Conservation (phyloP, 2,888 invertebrate species). For the Ommatoiulus sabulosus region DNA sequence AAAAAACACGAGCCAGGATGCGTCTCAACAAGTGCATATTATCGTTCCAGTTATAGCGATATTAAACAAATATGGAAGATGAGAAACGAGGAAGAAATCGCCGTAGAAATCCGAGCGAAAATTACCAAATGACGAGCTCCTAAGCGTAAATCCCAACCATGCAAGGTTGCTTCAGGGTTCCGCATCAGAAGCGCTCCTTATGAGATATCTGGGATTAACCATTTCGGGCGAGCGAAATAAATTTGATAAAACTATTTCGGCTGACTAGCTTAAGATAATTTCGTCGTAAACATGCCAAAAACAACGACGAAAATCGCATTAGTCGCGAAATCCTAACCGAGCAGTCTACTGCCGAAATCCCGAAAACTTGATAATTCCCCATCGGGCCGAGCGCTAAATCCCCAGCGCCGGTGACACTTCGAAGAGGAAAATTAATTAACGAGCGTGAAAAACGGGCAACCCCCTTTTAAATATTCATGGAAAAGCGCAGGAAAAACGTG, state of each 20-base stretch:
- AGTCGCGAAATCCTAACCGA: background rate
- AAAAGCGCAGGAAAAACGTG: constrained; percentile 42
- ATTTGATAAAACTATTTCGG: constrained; percentile 7
- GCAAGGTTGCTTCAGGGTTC: background rate
- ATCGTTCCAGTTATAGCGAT: background rate
- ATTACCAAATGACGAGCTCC: no score
- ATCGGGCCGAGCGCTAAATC: background rate
- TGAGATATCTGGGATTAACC: background rate
- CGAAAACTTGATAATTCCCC: background rate
- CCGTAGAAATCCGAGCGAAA: no score
- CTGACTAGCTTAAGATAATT: constrained; percentile 39
- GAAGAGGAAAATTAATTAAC: constrained; percentile 54
- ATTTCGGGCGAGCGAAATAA: background rate
- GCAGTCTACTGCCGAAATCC: background rate
- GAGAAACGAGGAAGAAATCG: background rate
- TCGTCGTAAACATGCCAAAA: constrained; percentile 13
- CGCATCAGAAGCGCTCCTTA: background rate
- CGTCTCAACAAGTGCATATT: background rate
- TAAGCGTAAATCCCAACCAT: constrained; percentile 2
- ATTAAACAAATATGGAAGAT: background rate
- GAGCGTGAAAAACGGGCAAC: constrained; percentile 47
- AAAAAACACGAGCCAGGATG: no score
- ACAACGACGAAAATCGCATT: background rate
- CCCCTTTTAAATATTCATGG: constrained; percentile 54
- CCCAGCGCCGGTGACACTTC: constrained; percentile 6